Evolutionary conservation across 1,140 invertebrate genomes (phyloP).

Genomic region (Druon quercuslanigerum): DNA sequence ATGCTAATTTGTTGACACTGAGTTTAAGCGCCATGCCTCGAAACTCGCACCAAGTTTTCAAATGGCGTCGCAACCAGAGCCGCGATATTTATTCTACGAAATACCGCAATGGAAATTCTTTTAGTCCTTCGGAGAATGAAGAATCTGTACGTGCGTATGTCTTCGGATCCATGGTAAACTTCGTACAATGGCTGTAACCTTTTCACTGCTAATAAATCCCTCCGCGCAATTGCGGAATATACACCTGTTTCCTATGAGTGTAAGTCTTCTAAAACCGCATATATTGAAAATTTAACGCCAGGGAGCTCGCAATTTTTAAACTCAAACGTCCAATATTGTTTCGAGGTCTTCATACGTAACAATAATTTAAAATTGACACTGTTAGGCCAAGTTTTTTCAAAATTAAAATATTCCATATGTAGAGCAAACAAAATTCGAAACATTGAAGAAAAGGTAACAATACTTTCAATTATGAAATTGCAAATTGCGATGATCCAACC

Average conservation of each 20-base stretch:
- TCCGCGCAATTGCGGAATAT: background rate
- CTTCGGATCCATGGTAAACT: slow-evolving; percentile 17
- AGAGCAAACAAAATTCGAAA: too few relatives aligned
- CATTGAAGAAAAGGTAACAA: too few relatives aligned
- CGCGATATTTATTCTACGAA: slow-evolving; percentile 46
- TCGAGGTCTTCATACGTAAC: too few relatives aligned
- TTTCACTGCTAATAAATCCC: slow-evolving; percentile 13
- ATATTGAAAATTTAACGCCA: background rate
- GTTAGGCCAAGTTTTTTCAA: too few relatives aligned
- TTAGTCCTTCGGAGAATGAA: slow-evolving; percentile 2
- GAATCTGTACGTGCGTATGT: slow-evolving; percentile 4
- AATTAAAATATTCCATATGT: too few relatives aligned
- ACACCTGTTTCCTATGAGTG: background rate
- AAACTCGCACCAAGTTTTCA: slow-evolving; percentile 42
- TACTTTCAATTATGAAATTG: too few relatives aligned
- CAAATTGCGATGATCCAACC: too few relatives aligned
- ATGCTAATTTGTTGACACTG: slow-evolving; percentile 51
- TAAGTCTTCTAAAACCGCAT: background rate
- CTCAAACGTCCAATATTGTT: too few relatives aligned
- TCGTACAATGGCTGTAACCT: slow-evolving; percentile 11
- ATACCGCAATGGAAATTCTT: slow-evolving; percentile 40
- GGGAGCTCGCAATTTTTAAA: too few relatives aligned
- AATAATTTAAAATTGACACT: too few relatives aligned
- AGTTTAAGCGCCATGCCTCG: slow-evolving; percentile 44
- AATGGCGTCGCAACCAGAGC: slow-evolving; percentile 37